Evolutionary conservation across 2,888 invertebrate genomes (phyloP).

Genomic region (Abrostola tripartita): DNA sequence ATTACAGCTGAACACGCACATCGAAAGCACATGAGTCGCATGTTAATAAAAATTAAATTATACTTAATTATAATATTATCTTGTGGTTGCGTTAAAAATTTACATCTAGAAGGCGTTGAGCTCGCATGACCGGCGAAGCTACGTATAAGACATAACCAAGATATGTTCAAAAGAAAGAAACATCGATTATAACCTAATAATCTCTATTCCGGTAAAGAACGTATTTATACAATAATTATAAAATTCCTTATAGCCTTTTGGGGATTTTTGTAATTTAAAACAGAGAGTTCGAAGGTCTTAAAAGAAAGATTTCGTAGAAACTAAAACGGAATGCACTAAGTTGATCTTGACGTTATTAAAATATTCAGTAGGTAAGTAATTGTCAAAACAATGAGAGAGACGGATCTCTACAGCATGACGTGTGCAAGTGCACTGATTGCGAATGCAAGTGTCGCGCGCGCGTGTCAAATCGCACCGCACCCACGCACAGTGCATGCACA

Average conservation of each 20-base stretch:
- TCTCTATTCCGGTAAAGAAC: too few species aligned
- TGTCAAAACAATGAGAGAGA: constrained; percentile 13
- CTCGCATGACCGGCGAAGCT: too few species aligned
- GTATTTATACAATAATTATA: too few species aligned
- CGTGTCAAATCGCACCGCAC: constrained; percentile 81
- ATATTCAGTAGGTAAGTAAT: background rate
- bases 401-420: constrained; percentile 40
- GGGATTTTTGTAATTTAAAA: too few species aligned
- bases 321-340: too few species aligned
- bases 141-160: too few species aligned
- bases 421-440: constrained; percentile 73
- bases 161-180: too few species aligned
- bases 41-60: constrained; percentile 52
- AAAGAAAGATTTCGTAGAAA: too few species aligned
- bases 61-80: constrained; percentile 35
- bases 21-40: constrained; percentile 65
- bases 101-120: background rate
- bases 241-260: too few species aligned
- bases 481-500: constrained; percentile 64
- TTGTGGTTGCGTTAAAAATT: background rate
- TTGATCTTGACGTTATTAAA: too few species aligned
- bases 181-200: too few species aligned
- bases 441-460: constrained; percentile 78
- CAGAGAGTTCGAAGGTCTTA: too few species aligned
- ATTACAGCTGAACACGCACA: constrained; percentile 72